Evolutionary conservation across 2,797 vertebrate genomes (phyloP).

Genomic region (Myotis myotis): DNA sequence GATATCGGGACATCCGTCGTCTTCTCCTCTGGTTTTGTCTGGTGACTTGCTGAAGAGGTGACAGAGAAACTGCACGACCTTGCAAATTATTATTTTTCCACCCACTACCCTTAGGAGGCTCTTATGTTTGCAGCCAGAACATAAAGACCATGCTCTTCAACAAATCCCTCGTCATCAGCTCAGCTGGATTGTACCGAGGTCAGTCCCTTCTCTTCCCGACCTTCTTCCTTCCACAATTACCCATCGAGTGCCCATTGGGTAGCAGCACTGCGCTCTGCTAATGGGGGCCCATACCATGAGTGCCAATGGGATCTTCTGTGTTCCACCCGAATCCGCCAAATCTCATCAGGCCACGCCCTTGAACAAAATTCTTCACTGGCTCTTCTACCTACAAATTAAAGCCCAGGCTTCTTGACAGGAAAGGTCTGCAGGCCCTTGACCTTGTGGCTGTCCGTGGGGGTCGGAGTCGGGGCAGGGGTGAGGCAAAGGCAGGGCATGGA

Average conservation of each 20-base stretch:
- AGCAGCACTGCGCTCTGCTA: rapidly evolving
- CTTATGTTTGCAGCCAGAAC: not conserved
- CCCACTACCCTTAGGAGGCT: not conserved
- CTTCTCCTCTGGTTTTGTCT: not conserved
- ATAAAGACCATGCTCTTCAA: not conserved
- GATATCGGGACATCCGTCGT: not conserved
- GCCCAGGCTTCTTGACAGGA: not conserved
- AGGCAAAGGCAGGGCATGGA: rapidly evolving
- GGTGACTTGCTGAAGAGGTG: not conserved
- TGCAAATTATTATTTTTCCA: not conserved
- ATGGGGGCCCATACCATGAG: rapidly evolving
- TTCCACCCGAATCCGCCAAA: not conserved
- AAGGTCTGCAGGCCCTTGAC: rapidly evolving
- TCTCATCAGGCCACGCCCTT: not conserved
- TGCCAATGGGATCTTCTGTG: not conserved
- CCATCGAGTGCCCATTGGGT: not conserved
- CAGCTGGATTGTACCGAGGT: not conserved
- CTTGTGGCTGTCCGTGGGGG: not conserved
- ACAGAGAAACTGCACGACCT: not conserved
- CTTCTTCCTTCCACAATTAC: not conserved
- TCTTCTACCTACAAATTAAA: not conserved
- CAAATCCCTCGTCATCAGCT: not conserved
- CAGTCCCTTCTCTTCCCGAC: not conserved
- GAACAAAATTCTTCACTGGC: not conserved
- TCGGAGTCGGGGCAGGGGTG: not conserved